Base-by-base conservation (phyloP, 1,140 invertebrate genomes). In the Mya arenaria region DNA sequence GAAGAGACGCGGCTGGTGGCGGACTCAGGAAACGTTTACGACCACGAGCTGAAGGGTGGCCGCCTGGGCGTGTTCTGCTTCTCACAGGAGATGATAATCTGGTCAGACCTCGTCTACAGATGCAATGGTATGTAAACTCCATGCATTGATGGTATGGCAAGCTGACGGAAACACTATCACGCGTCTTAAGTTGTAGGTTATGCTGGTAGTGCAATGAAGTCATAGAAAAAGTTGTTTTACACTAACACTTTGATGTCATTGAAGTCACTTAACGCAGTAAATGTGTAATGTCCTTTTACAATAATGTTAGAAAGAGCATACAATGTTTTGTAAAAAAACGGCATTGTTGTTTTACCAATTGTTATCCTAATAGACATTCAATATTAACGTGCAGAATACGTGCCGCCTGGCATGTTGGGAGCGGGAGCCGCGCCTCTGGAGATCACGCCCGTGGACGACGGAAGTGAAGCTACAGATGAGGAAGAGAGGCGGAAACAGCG, bases 1-100 rank as follows among this genome's bases (percentile, higher is more conserved):
- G 97, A 99, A 93, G 97, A 97, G 30, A 96, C 97, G 84, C 94
- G 95, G 23, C 94, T 98, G 85, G 95, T 99, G 0, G 95, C 97
- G 0, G 98, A 99, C 93, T 98, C 97, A 0, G 97, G 97, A 1
- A 99, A 99, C 89, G 94, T 99, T 2, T 98, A 96, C 90, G 98
- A 99, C 91, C 95, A 94, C 30, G 97, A 96, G 0, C 93, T 98
- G 0, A 96, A 96, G 88, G 98, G 98, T 28, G 98, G 98, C 23
- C 94, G 97, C 17, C 93, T 99, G 0, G 98, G 98, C 1, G 98
- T 99, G 0, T 98, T 98, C 93, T 98, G 97, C 86, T 99, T 99
- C 94, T 99, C 98, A 0, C 98, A 99, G 91, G 97, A 99, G 93
- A 97, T 96, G 95, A 97, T 99, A 87, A 99, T 99, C 90, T 99